Conservation (phyloP, 2,797 vertebrate species). For the Scyliorhinus canicula region DNA sequence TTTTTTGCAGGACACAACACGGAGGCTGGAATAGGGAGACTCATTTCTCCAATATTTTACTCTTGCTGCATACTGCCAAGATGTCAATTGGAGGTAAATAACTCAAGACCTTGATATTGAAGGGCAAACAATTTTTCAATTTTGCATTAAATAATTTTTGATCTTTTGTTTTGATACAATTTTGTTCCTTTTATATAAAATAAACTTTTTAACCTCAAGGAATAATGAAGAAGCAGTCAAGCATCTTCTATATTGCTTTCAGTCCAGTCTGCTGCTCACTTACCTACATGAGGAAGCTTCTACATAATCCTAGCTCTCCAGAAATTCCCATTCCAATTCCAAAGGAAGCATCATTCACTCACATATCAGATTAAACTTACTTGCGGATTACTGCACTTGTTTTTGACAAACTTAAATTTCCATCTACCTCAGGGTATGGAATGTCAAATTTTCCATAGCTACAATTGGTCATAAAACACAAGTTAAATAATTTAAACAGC, state of each 20-base stretch:
- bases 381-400: conserved; percentile 53
- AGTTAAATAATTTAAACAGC: conserved; percentile 13
- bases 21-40: not conserved
- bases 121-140: not conserved
- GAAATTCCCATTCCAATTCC: not conserved
- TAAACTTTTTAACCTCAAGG: not conserved
- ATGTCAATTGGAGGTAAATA: not conserved
- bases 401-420: conserved; percentile 46
- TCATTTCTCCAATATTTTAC: not conserved
- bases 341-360: not conserved
- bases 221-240: not conserved
- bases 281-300: too few relatives aligned
- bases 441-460: conserved; percentile 57
- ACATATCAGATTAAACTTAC: conserved; percentile 50
- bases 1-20: not conserved
- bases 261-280: too few relatives aligned
- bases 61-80: not conserved
- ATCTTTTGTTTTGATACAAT: not conserved
- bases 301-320: not conserved
- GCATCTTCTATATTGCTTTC: not conserved
- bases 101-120: not conserved
- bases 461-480: conserved; percentile 18
- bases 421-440: conserved; percentile 50
- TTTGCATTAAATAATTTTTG: not conserved
- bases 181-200: too few relatives aligned